A percentile compares a stretch with the other conserved stretches of the same genome.
Conservation (phyloP, 1,140 invertebrate species). For the Ostrea edulis region DNA sequence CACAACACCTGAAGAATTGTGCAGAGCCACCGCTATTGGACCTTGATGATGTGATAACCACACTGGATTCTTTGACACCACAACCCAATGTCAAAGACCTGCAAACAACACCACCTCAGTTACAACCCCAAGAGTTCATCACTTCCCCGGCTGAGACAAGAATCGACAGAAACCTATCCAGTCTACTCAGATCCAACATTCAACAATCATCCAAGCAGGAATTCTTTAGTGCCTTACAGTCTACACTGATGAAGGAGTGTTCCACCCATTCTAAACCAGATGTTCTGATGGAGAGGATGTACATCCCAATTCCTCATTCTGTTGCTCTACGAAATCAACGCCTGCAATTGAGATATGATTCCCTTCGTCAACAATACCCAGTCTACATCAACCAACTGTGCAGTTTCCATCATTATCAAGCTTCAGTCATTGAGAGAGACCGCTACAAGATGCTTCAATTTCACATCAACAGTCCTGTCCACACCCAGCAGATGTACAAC, state of each 20-base stretch:
- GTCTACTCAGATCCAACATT: slow-evolving; percentile 24
- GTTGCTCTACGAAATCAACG: slow-evolving; percentile 18
- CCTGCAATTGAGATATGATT: slow-evolving; percentile 31
- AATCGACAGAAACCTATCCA: neutral
- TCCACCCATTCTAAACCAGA: neutral
- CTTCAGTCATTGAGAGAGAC: slow-evolving; percentile 39
- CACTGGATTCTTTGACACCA: neutral
- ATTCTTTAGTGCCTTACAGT: slow-evolving; percentile 36
- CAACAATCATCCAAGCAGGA: neutral
- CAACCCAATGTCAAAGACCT: neutral
- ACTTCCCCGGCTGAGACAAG: slow-evolving; percentile 32
- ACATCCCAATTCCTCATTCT: neutral
- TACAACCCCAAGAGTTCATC: neutral
- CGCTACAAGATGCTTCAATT: slow-evolving; percentile 40
- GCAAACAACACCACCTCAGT: neutral
- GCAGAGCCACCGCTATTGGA: neutral
- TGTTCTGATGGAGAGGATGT: neutral
- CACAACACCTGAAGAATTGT: neutral
- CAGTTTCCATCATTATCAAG: slow-evolving; percentile 46
- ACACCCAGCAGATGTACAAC: slow-evolving; percentile 6
- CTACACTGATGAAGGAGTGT: slow-evolving; percentile 30
- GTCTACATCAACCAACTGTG: slow-evolving; percentile 38
- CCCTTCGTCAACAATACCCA: slow-evolving; percentile 7
- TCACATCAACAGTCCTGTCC: neutral
- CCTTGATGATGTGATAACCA: slow-evolving; percentile 2